Evolutionary conservation across 2,888 invertebrate genomes (phyloP).

Genomic region (Pheosia tremula): DNA sequence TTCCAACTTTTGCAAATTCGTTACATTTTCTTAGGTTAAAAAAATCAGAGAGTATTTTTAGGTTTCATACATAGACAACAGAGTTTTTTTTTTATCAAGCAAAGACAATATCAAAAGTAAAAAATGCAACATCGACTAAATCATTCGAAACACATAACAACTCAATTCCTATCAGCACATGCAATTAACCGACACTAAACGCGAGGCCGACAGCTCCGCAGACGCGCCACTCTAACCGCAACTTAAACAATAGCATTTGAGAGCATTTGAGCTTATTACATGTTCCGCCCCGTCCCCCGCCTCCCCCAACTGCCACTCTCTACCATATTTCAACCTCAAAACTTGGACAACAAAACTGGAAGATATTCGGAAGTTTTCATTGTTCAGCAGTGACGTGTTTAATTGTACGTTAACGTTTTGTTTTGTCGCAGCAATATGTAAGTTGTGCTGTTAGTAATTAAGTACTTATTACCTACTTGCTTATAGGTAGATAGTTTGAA

Average conservation of each 20-base stretch:
- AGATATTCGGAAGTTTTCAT: constrained; percentile 26
- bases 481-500: no score
- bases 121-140: no score
- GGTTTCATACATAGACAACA: no score
- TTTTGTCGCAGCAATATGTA: background rate
- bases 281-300: constrained; percentile 31
- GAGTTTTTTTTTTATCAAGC: no score
- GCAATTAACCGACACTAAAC: constrained; percentile 25
- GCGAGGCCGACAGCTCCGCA: constrained; percentile 12
- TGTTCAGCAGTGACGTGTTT: background rate
- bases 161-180: constrained; percentile 33
- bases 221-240: constrained; percentile 38
- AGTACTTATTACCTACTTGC: no score
- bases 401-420: constrained; percentile 2
- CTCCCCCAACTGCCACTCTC: constrained; percentile 36
- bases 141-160: constrained; percentile 37
- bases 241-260: constrained; percentile 59
- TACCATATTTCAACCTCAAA: constrained; percentile 39
- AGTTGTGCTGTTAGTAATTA: background rate
- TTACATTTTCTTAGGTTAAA: no score
- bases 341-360: constrained; percentile 34
- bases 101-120: no score
- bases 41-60: no score
- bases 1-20: no score
- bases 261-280: constrained; percentile 57